Base-by-base conservation (phyloP, 2,888 invertebrate genomes). In the Lepetodrilus schrolli region DNA sequence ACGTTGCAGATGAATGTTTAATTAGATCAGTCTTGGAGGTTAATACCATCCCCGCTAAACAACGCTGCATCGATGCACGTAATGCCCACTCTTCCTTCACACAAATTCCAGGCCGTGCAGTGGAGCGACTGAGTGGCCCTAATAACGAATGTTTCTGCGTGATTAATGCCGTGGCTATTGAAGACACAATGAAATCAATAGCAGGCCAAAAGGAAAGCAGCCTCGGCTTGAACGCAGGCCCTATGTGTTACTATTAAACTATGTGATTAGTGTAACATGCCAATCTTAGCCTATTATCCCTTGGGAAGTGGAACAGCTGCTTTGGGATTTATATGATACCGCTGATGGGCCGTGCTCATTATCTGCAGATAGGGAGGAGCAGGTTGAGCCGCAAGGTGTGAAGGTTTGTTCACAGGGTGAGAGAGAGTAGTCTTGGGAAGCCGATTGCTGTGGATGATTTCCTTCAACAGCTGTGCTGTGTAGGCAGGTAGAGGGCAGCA, bases 231-330 rank as follows among this genome's bases (percentile, higher is more conserved):
- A 38, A 36, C 48, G 20, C 34, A 50, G 30, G 26, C 21, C 49
- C 50, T 74, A 38, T 66, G 72, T 68, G 74, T 68, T 72, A 66
- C 66, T 72, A 71, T 74, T 66, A 72, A 74, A 74, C 71, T 66
- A 51, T 68, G 74, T 72, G 72, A 74, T 74, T 72, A 72, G 74
- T 50, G 50, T 50, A 48, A 66, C 71, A 68, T 66, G 66, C 66
- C 74, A 71, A 68, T 72, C 74, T 74, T 66, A 43, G 50, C 34
- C 68, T 72, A 72, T 72, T 74, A 72, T 74, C 74, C 74, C 74
- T 30, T 38, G 68, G 70, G 74, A 74, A 38, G 66, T 43, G 50
- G 36, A 74, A 48, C 74, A 74, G 48, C 72, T 74, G 74, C 72
- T 66, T 37, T 10, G 30, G 48, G 38, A 38, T 70, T 71, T 74